A percentile compares a stretch with the other conserved stretches of the same genome.
phyloP scores from a whole-genome alignment of 2,113 vertebrate species.

The Mugil cephalus region DNA sequence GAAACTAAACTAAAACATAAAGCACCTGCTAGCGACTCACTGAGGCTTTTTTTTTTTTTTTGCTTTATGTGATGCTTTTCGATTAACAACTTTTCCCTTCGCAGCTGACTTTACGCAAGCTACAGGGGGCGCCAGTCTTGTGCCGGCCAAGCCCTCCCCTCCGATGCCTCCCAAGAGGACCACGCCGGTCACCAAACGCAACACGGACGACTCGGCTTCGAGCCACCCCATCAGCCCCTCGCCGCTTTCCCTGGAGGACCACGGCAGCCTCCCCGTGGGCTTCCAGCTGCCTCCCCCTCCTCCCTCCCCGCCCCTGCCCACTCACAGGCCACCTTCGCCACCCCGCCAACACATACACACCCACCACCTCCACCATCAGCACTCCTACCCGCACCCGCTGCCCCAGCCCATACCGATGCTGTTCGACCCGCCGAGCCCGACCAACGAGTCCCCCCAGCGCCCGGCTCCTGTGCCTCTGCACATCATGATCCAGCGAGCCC shows the following conservation, averaged over 20 bases:
- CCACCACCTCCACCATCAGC: conserved; percentile 81
- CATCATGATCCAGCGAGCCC: conserved; percentile 96
- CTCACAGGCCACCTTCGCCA: conserved; percentile 86
- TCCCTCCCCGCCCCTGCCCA: conserved; percentile 79
- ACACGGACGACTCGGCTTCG: conserved; percentile 69
- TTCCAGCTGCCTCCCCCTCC: conserved; percentile 86
- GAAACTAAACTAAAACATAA: conserved; percentile 29
- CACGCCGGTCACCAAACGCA: conserved; percentile 85
- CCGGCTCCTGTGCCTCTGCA: conserved; percentile 90
- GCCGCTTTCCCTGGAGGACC: conserved; percentile 79
- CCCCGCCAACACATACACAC: conserved; percentile 82
- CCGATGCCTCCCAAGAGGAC: conserved; percentile 95
- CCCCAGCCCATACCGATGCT: conserved; percentile 83
- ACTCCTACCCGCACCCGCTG: conserved; percentile 69
- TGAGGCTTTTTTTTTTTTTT: background rate
- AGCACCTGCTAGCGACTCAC: conserved; percentile 10
- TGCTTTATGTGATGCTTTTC: background rate
- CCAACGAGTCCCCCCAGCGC: conserved; percentile 77
- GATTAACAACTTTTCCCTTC: conserved; percentile 48
- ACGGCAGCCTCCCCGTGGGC: conserved; percentile 71
- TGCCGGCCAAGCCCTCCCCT: conserved; percentile 90
- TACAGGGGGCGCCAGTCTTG: conserved; percentile 81
- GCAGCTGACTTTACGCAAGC: conserved; percentile 91
- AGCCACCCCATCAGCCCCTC: conserved; percentile 70
- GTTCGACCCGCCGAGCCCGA: conserved; percentile 78